phyloP scores from a whole-genome alignment of 2,888 invertebrate species.

The Criorhina ranunculi region DNA sequence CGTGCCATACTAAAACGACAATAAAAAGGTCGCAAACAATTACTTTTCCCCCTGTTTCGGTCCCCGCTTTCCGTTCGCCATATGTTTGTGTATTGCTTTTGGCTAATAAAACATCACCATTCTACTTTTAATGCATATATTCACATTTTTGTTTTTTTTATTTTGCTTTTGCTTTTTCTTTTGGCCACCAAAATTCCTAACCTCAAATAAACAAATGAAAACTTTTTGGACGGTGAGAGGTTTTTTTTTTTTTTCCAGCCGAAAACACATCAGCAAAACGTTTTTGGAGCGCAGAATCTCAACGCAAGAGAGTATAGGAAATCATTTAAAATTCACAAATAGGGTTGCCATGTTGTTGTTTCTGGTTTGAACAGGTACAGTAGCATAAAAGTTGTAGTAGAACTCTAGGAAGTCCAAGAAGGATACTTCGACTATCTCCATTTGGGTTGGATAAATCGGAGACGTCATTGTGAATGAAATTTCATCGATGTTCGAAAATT shows the following conservation, averaged over 20 bases:
- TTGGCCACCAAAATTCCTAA: slow-evolving; percentile 39
- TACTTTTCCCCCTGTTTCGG: neutral
- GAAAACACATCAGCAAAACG: neutral
- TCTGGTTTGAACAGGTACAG: neutral
- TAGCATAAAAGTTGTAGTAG: too few species aligned
- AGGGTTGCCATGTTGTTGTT: slow-evolving; percentile 25
- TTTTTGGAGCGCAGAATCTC: slow-evolving; percentile 52
- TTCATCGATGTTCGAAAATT: too few species aligned
- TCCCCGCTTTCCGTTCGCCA: neutral
- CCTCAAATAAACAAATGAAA: slow-evolving; percentile 32
- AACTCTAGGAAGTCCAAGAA: too few species aligned
- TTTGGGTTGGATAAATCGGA: too few species aligned
- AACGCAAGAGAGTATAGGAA: neutral
- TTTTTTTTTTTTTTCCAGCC: slow-evolving; percentile 4
- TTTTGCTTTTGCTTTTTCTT: neutral
- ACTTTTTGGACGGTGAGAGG: slow-evolving; percentile 1
- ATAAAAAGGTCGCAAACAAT: slow-evolving; percentile 18
- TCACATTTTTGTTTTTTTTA: slow-evolving; percentile 21
- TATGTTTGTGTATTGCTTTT: slow-evolving; percentile 3
- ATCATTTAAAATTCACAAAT: neutral
- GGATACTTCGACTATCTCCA: too few species aligned
- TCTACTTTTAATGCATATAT: slow-evolving; percentile 30
- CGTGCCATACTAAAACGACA: slow-evolving; percentile 16
- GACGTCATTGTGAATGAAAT: too few species aligned
- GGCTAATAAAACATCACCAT: slow-evolving; percentile 34